These are phyloP conservation scores for Linnaemya vulpina DNA, from an alignment of 2,888 invertebrate genomes.

Conservation along the genomic window DNA sequence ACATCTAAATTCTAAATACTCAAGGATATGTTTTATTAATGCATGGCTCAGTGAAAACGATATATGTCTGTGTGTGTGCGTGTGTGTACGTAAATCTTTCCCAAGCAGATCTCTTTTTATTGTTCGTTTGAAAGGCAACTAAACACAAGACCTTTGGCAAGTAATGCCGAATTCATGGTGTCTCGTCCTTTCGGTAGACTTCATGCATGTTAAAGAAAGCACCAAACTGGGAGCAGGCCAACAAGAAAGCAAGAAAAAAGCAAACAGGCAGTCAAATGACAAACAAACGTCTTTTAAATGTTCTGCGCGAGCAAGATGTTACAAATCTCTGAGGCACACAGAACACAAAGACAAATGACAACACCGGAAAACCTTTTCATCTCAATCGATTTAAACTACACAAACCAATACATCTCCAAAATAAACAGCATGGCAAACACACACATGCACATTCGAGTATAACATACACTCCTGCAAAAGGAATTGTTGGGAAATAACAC, in stretches of 20 bases:
- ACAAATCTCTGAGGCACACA: constrained; percentile 77
- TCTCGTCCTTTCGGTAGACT: constrained; percentile 52
- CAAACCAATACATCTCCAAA: constrained; percentile 70
- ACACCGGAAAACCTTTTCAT: constrained; percentile 73
- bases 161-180: constrained; percentile 39
- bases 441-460: not conserved
- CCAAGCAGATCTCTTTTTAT: constrained; percentile 43
- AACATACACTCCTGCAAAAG: not conserved
- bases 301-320: constrained; percentile 76
- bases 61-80: not conserved
- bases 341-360: constrained; percentile 46
- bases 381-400: constrained; percentile 77
- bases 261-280: constrained; percentile 79
- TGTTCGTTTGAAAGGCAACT: constrained; percentile 45
- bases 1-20: constrained; percentile 5
- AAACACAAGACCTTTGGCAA: constrained; percentile 66
- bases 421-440: constrained; percentile 29
- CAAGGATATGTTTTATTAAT: not conserved
- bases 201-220: constrained; percentile 17
- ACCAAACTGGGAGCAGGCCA: constrained; percentile 35
- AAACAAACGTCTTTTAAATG: constrained; percentile 81
- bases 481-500: constrained; percentile 28
- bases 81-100: constrained; percentile 3
- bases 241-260: constrained; percentile 55
- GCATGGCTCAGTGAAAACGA: not conserved